Conservation (phyloP, 2,113 vertebrate species). For the Poeciliopsis turrubarensis region DNA sequence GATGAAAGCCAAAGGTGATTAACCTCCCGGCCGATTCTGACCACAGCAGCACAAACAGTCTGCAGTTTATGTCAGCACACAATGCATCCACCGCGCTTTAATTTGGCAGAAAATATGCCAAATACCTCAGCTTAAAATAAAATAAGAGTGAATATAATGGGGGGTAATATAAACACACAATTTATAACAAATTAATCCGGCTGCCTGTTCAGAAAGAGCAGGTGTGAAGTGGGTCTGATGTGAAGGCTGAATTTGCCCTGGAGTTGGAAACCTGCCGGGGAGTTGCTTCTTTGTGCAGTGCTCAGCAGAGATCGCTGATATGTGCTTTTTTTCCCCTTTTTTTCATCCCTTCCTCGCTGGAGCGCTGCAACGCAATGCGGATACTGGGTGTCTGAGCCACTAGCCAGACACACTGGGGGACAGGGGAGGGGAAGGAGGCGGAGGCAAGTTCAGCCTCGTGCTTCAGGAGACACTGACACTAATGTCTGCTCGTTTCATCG, state of each 20-base stretch:
- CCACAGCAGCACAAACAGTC: slow-evolving; percentile 48
- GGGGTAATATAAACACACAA: slow-evolving; percentile 10
- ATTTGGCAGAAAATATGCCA: not conserved
- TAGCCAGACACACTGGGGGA: slow-evolving; percentile 78
- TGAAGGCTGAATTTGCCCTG: slow-evolving; percentile 33
- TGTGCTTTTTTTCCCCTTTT: slow-evolving; percentile 74
- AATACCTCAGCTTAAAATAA: not conserved
- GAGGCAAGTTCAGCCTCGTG: slow-evolving; percentile 66
- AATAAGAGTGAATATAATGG: not conserved
- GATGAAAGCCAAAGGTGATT: slow-evolving; percentile 74
- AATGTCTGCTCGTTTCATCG: slow-evolving; percentile 30
- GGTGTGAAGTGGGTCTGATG: slow-evolving; percentile 22
- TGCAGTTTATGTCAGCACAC: slow-evolving; percentile 6
- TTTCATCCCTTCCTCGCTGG: slow-evolving; percentile 53
- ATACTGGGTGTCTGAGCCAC: slow-evolving; percentile 81
- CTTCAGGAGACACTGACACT: slow-evolving; percentile 57
- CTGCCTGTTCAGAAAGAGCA: slow-evolving; percentile 19
- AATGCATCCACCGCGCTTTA: not conserved
- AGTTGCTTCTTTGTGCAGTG: slow-evolving; percentile 73
- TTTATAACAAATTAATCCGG: not conserved
- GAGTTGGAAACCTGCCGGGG: slow-evolving; percentile 43
- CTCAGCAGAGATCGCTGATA: slow-evolving; percentile 81
- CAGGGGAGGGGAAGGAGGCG: slow-evolving; percentile 38
- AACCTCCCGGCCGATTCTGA: slow-evolving; percentile 59
- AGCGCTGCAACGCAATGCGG: slow-evolving; percentile 83